phyloP scores from a whole-genome alignment of 2,797 vertebrate genomes.

The Periparus ater region DNA sequence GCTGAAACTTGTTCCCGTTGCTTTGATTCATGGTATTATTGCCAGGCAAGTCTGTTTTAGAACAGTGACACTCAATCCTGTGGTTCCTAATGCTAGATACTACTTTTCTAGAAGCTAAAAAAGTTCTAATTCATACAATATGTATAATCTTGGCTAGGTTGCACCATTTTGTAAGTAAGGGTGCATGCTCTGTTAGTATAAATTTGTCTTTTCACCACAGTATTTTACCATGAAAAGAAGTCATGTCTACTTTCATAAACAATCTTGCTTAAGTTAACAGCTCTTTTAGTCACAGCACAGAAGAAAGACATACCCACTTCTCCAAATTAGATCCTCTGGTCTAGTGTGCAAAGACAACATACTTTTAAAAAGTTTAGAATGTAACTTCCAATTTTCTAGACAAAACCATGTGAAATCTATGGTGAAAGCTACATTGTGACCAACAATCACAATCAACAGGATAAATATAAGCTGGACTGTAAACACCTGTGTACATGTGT shows the following conservation, averaged over 20 bases:
- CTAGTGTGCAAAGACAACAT: background rate
- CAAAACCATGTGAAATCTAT: background rate
- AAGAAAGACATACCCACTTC: background rate
- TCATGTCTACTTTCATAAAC: background rate
- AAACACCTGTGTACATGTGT: background rate
- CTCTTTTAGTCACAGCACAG: background rate
- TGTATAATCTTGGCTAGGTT: background rate
- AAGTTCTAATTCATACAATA: background rate
- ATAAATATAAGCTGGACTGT: background rate
- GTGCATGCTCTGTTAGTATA: background rate
- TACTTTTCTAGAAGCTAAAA: background rate
- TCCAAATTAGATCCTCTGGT: background rate
- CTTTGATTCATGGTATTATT: background rate
- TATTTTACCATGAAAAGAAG: background rate
- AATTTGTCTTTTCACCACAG: background rate
- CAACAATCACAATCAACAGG: background rate
- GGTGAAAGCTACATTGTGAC: background rate
- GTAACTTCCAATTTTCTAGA: background rate
- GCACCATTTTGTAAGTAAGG: background rate
- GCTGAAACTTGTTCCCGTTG: background rate
- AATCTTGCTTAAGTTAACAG: background rate
- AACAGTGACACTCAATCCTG: background rate
- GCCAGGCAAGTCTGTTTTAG: background rate
- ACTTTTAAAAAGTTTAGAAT: background rate
- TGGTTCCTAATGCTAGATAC: background rate